Evolutionary conservation across 2,113 vertebrate genomes (phyloP).

Genomic region (Trinectes maculatus): DNA sequence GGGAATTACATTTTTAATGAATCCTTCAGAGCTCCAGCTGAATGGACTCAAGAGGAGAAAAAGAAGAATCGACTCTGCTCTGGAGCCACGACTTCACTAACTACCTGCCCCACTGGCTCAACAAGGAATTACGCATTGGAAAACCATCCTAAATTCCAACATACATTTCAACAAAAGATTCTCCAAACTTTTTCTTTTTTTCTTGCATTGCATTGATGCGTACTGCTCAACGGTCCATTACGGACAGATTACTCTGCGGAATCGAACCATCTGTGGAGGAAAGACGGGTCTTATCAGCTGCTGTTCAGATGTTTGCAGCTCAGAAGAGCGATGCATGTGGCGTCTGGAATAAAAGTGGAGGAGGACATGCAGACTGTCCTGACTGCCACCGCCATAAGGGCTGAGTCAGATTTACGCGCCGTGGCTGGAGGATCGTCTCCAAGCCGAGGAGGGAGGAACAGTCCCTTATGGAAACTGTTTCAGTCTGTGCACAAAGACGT

Average conservation of each 20-base stretch:
- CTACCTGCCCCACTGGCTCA: constrained; percentile 28
- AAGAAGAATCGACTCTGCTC: constrained; percentile 7
- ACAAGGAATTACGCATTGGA: constrained; percentile 23
- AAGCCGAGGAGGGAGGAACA: constrained; percentile 4
- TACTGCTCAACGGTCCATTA: background rate
- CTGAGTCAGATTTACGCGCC: constrained; percentile 25
- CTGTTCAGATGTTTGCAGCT: constrained; percentile 49
- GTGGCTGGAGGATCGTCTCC: constrained; percentile 25
- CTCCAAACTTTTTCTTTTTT: background rate
- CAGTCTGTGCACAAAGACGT: constrained; percentile 50
- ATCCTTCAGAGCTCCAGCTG: constrained; percentile 12
- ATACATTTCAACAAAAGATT: background rate
- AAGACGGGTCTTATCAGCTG: constrained; percentile 65
- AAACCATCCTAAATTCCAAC: background rate
- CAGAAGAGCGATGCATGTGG: constrained; percentile 51
- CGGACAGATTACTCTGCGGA: constrained; percentile 41
- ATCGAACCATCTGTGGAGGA: constrained; percentile 24
- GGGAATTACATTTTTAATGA: constrained; percentile 64
- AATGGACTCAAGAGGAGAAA: constrained; percentile 12
- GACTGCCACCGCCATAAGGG: constrained; percentile 6
- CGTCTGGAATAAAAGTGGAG: constrained; percentile 30
- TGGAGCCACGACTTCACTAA: constrained; percentile 39
- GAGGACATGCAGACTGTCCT: constrained; percentile 3
- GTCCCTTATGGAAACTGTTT: constrained; percentile 2
- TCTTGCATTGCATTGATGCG: background rate